Base-by-base conservation (phyloP, 2,888 invertebrate genomes). In the Hydropsyche betteni region DNA sequence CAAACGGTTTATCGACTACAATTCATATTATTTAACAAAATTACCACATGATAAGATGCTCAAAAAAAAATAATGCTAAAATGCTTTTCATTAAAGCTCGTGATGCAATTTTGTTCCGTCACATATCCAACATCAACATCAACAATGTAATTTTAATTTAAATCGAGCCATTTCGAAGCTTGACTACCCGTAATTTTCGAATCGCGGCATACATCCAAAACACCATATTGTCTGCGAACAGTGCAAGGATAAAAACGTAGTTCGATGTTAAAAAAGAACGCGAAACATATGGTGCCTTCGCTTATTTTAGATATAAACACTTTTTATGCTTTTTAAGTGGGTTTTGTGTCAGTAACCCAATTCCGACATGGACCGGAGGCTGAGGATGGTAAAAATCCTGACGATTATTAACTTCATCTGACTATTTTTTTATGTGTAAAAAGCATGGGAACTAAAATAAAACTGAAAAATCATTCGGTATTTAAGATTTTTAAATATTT, bases 201-300 rank as follows among this genome's bases (percentile, higher is more conserved):
- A 75, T 34, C 16, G 70, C 51, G 58, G 34, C 73, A 74, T 76
- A 44, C 6, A 10, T 75, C 76, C 69, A 64, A 36, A 33, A 69
- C 75, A 69, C 70, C 78, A 78, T 76, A 72, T 75, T 64, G 78
- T 50, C 75, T 74, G 76, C 77, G 76, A 68, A n/a, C 34, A n/a
- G 58, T 14, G 36, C 14, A 50, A 12, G 24, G 44, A 61, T 75
- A 73, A 68, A 77, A 69, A 75, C 69, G 69, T 69, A 38, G 72
- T 44, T 44, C 44, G 44, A 44, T 68, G 73, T 75, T 77, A 5
- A 52, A 44, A 68, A 44, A 44, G 69, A 69, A 38, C 58, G 51
- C 58, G 64, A 16, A 74, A 74, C 77, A 77, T 77, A 76, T 77
- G 77, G 71, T 52, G 53, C 36, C 34, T n/a, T 36, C 24, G 61